Evolutionary conservation across 2,888 invertebrate species (phyloP), one percentile per base, ranked within the genome.

Genomic region (Cepaea hortensis): DNA sequence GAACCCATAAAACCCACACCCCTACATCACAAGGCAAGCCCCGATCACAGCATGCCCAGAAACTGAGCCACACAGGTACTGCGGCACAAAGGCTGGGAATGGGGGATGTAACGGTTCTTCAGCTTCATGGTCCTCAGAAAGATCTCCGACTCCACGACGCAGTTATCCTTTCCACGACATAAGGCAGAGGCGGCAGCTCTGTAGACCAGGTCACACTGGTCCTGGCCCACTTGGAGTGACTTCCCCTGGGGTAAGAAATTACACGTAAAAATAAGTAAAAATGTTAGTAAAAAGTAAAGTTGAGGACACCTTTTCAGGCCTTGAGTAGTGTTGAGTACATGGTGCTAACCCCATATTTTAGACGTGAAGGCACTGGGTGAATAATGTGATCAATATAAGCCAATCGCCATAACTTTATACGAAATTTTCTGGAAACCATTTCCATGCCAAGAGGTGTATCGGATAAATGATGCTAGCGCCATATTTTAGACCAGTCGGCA

Each of bases 121-220:
- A 90, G 84, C 79, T 90, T 90, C 87, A 91, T 90, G 48, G 90
- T 85, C 81, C 89, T 83, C 3, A 91, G 88, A 84, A 92, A 92
- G n/a, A 90, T 87, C 15, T 91, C 91, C 3, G 91, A 90, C 55
- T 91, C 89, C 65, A 89, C 82, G 20, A 91, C 90, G 80, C 92
- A 92, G 50, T 89, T 89, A 50, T 87, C 86, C 81, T 91, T 90
- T 11, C 88, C 88, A 6, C 90, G 89, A 84, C 92, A 92, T 55
- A 90, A 87, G 50, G 90, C 89, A 18, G 90, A 88, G 18, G 91
- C 90, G 20, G 91, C 91, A 5, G 90, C 90, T 20, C 90, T 87
- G 88, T 91, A 92, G 3, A 91, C 91, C n/a, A 88, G 86, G 85
- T 92, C 91, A 88, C 92, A 92, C 77, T 90, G 88, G 15, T 81